phyloP scores from a whole-genome alignment of 2,113 vertebrate genomes.

The Prunella himalayana region DNA sequence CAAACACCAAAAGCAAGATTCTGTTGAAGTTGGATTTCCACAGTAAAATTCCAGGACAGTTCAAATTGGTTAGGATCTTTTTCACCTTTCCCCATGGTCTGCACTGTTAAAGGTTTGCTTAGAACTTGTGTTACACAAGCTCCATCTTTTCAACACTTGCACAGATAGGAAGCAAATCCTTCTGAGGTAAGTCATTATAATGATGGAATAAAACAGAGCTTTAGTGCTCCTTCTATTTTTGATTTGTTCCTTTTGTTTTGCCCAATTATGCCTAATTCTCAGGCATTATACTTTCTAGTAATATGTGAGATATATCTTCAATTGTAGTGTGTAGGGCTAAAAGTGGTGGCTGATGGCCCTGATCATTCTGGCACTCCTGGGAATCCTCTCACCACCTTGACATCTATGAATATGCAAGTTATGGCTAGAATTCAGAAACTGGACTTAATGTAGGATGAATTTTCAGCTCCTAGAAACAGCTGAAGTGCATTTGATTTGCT shows the following conservation, averaged over 20 bases:
- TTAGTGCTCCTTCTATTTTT: background rate
- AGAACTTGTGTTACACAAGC: background rate
- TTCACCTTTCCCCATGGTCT: background rate
- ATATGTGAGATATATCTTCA: background rate
- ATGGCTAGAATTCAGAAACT: background rate
- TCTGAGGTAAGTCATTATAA: background rate
- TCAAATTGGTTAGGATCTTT: background rate
- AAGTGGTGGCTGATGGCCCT: background rate
- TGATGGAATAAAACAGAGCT: background rate
- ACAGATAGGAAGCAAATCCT: background rate
- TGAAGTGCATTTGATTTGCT: background rate
- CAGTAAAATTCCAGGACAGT: background rate
- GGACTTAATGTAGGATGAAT: background rate
- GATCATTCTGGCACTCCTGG: background rate
- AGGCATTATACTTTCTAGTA: background rate
- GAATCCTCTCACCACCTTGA: background rate
- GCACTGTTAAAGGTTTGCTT: background rate
- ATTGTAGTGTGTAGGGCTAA: background rate
- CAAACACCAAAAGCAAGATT: background rate
- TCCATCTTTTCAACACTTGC: background rate
- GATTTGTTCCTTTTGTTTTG: background rate
- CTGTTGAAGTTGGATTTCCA: background rate
- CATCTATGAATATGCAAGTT: background rate
- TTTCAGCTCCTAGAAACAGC: background rate
- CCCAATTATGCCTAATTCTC: rapidly evolving